A percentile compares a stretch with the other conserved stretches of the same genome.
Conservation (phyloP, 1,140 invertebrate genomes). For the Pomacea maculata region DNA sequence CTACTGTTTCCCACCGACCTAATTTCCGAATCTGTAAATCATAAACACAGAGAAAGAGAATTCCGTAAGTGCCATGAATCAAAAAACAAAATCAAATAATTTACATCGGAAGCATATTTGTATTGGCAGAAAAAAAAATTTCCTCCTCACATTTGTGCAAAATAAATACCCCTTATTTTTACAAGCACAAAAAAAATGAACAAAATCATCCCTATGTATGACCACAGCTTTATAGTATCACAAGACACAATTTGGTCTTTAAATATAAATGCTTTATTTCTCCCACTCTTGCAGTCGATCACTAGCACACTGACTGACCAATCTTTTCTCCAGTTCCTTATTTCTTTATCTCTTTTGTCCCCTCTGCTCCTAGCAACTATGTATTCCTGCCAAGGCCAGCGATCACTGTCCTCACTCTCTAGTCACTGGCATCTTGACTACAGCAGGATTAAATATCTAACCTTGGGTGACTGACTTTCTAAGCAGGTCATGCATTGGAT, state of each 20-base stretch:
- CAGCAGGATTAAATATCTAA: no score
- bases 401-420: no score
- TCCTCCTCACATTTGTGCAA: not conserved
- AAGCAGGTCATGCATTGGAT: no score
- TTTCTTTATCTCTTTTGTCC: not conserved
- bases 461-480: no score
- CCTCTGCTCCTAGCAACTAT: not conserved
- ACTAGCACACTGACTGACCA: no score
- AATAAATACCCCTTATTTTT: not conserved
- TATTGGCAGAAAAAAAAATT: no score
- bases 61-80: not conserved
- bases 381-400: not conserved
- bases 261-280: not conserved
- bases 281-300: not conserved
- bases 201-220: not conserved
- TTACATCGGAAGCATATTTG: not conserved
- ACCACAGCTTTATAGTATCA: not conserved
- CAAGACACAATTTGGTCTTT: not conserved
- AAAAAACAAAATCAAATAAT: not conserved
- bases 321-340: not conserved
- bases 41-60: not conserved
- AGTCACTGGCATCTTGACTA: no score
- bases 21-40: conserved; percentile 86
- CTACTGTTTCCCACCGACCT: conserved; percentile 95
- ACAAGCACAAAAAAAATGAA: not conserved